phyloP scores from a whole-genome alignment of 2,888 invertebrate genomes.

The Aspidiotus destructor region DNA sequence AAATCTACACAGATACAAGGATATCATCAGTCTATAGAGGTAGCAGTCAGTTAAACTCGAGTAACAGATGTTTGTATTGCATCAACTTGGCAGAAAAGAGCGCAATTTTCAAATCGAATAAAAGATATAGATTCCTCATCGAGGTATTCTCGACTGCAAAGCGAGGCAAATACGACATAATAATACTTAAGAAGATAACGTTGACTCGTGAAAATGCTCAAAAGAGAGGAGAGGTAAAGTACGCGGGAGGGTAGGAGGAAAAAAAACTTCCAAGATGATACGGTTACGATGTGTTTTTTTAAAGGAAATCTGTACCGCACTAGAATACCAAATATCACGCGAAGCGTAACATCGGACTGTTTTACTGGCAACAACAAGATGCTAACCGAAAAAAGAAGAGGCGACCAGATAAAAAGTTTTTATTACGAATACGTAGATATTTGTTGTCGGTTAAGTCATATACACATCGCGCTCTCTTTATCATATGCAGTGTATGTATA shows the following conservation, averaged over 20 bases:
- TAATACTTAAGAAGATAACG: background rate
- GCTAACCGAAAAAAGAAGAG: conserved; percentile 14
- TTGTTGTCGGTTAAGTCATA: conserved; percentile 17
- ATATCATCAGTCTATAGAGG: too few species aligned
- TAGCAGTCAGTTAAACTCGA: background rate
- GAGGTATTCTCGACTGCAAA: background rate
- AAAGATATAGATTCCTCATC: background rate
- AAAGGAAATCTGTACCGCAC: conserved; percentile 20
- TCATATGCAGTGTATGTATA: background rate
- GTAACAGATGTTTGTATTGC: conserved; percentile 1
- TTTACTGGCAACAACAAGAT: conserved; percentile 20
- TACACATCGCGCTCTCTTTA: too few species aligned
- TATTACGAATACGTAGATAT: conserved; percentile 23
- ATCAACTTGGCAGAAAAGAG: conserved; percentile 1
- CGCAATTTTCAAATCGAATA: background rate
- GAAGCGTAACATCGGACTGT: conserved; percentile 21
- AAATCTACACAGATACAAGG: too few species aligned
- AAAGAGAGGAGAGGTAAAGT: background rate
- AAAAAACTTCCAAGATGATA: conserved; percentile 17
- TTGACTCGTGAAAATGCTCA: background rate
- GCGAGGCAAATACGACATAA: background rate
- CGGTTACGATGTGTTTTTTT: conserved; percentile 26
- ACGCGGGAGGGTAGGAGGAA: background rate
- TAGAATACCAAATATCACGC: conserved; percentile 25
- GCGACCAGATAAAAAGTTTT: conserved; percentile 26